Base-by-base conservation (phyloP, 2,797 vertebrate species). In the Etheostoma perlongum region DNA sequence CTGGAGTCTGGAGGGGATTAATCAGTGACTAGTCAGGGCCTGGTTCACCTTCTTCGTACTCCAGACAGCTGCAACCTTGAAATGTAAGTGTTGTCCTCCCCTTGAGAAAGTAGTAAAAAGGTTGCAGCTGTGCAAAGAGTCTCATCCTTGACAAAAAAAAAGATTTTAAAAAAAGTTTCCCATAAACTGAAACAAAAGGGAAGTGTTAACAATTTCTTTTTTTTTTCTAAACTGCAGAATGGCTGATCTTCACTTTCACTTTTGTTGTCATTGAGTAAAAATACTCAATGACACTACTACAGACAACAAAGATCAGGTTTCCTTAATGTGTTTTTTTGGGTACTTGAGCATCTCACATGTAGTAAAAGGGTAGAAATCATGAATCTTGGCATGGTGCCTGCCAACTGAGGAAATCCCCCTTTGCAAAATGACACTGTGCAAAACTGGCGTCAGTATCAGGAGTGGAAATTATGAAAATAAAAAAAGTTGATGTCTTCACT, bases 1-100 rank as follows among this genome's bases (percentile, higher is more conserved):
- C 44, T 49, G 5, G 11, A 59, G 16, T 71, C 53, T 80, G 54
- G 63, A 82, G 69, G 46, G 53, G 70, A 87, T 92, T 92, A 88
- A 89, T 92, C 67, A 90, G 81, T 92, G 59, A 91, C 89, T 54
- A 89, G 23, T 75, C 23, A 2, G 8, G 40, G 10, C 78, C 61
- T 68, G 36, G 66, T 69, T 71, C 25, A 62, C 49, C 68, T 25
- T 67, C 55, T 58, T 62, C 36, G 49, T n/a, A 13, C 58, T 55
- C 19, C 58, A 77, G 30, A 72, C n/a, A 7, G 1, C 72, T 67
- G 36, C 36, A 86, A 80, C 83, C 73, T 78, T 88, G 71, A 84
- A 58, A 74, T 47, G 10, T 23, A 11, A 0, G 27, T 30, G 42
- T 48, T 58, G 80, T 78, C 49, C 15, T 51, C 19, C 16, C 0